Evolutionary conservation across 2,113 vertebrate genomes (phyloP), one percentile per base, ranked within the genome.

Genomic region (Podarcis cretensis): DNA sequence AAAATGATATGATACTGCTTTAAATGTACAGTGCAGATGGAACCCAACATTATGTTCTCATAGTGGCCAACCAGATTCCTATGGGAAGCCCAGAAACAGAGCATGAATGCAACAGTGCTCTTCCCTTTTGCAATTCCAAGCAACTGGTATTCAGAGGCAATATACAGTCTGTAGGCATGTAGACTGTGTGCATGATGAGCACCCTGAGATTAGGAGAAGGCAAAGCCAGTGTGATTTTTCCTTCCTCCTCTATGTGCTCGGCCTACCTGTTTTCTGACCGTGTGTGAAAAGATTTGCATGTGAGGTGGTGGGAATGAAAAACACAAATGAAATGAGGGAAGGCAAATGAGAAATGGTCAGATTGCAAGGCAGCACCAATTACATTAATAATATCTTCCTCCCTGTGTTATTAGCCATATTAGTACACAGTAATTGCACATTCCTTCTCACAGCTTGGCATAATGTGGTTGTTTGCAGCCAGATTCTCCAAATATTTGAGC

Each of bases 401-500:
- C 27, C 20, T 35, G 0, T 43, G 43, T 76, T 35, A 75, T 83
- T 75, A 66, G 32, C 14, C 48, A 13, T 59, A 59, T 73, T 81
- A 68, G 66, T 71, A 71, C 23, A 78, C 54, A 74, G 32, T 74
- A 87, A 81, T 74, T 65, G 27, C 65, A 20, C 21, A 48, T 82
- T 88, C 57, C 30, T 66, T n/a, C 57, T 88, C 40, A 77, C 71
- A 27, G 21, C 71, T 48, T 76, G 74, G 87, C 71, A 75, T 21
- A 68, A 43, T 63, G 8, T 23, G 25, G 14, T 10, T 59, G 8
- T 13, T 68, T 88, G 82, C n/a, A 84, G 32, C 66, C 23, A 27
- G 40, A 5, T 78, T 71, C 65, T 92, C n/a, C 14, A 71, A 87
- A 54, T 84, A 74, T 89, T 89, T 92, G 75, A 81, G 9, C 63